Evolutionary conservation across 2,113 vertebrate species (phyloP).

Genomic region (Aix galericulata): DNA sequence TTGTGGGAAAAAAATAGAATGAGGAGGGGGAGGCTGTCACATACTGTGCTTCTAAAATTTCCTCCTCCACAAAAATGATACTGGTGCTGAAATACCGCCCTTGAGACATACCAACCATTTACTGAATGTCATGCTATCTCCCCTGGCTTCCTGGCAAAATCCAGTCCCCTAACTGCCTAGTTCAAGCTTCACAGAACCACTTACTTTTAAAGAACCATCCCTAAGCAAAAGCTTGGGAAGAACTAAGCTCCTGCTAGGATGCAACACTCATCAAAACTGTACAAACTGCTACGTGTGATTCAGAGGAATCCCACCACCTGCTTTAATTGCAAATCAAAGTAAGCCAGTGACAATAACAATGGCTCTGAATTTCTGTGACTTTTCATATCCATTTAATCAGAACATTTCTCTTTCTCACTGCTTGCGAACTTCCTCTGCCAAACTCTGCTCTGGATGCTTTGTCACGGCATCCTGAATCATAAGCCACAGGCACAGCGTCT

Average conservation of each 20-base stretch:
- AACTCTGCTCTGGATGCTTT: background rate
- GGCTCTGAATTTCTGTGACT: background rate
- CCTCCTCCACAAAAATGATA: background rate
- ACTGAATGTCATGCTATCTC: background rate
- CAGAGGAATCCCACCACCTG: background rate
- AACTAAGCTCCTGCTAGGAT: background rate
- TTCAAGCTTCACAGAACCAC: rapidly evolving
- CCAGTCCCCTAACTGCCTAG: background rate
- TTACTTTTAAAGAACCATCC: background rate
- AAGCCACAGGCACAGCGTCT: background rate
- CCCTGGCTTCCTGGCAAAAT: background rate
- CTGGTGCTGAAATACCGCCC: background rate
- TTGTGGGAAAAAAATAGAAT: constrained; percentile 26
- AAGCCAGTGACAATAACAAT: background rate
- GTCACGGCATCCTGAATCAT: background rate
- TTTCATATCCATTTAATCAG: background rate
- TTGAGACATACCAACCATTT: background rate
- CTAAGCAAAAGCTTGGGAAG: background rate
- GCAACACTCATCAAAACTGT: background rate
- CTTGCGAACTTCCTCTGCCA: background rate
- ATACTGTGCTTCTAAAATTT: constrained; percentile 41
- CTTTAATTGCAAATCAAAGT: background rate
- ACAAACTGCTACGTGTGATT: rapidly evolving
- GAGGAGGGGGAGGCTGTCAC: constrained; percentile 51
- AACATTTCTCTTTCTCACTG: background rate